Evolutionary conservation across 2,113 vertebrate genomes (phyloP), one percentile per base, ranked within the genome.

Genomic region (Centropus bengalensis): DNA sequence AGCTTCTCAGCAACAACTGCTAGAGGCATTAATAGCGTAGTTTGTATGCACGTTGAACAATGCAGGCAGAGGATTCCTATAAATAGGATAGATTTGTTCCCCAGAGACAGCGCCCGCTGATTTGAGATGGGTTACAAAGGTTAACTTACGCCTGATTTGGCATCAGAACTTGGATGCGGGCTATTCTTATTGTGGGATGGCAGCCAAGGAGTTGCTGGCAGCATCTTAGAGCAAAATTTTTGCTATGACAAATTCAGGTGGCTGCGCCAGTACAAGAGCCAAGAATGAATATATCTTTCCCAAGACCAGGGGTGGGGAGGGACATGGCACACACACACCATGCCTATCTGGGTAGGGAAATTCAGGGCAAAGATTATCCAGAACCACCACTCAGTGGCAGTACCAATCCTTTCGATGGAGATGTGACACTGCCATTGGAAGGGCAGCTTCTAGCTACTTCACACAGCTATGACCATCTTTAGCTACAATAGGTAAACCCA

Each of bases 151-250:
- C 47, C 85, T 76, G 67, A 95, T 87, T 95, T 94, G 64, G 82
- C 87, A 85, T 77, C 78, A 88, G 38, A 82, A 77, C 71, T 85
- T 73, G 79, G 54, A 87, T 36, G 55, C 0, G 0, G 75, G 68
- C 89, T 94, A 52, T 40, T 91, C 78, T 87, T 85, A 44, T 68
- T 63, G 78, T 0, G 18, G 91, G 74, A 94, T 12, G 59, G 59
- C 89, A 87, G 94, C 91, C 95, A 97, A 92, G 63, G 30, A 84
- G 66, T 32, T 82, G 51, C 59, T 88, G 93, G 96, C 95, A 97
- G 84, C 78, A 91, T 47, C 59, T 76, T 82, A 88, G 44, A 75
- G 62, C 14, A 73, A 68, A 92, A 69, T 42, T 88, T 86, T 70
- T 77, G 63, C 90, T 90, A 51, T 75, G 71, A 93, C 19, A 11